Conservation (phyloP, 2,113 vertebrate species). For the Eublepharis macularius region DNA sequence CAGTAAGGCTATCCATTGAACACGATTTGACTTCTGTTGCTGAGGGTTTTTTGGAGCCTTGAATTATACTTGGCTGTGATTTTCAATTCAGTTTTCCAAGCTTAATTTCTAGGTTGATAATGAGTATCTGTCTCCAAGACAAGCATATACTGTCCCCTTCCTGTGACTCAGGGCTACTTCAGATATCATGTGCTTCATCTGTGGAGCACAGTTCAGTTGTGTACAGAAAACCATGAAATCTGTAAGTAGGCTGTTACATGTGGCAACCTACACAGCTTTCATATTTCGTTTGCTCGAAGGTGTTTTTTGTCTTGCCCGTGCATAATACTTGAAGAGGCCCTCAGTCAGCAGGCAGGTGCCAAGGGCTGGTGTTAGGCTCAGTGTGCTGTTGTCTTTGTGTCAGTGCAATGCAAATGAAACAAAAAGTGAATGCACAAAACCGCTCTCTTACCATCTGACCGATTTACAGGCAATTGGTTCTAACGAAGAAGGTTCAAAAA, state of each 20-base stretch:
- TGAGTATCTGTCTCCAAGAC: conserved; percentile 17
- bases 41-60: not conserved
- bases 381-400: conserved; percentile 69
- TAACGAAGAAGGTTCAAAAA: conserved; percentile 57
- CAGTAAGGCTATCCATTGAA: not conserved
- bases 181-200: not conserved
- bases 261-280: not conserved
- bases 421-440: conserved; percentile 27
- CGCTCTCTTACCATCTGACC: conserved; percentile 49
- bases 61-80: not conserved
- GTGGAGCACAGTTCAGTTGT: not conserved
- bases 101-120: not conserved
- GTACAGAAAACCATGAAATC: conserved; percentile 9
- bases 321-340: not conserved
- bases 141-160: conserved; percentile 12
- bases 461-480: conserved; percentile 55
- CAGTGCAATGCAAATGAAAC: conserved; percentile 60
- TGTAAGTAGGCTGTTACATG: not conserved
- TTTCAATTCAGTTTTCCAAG: not conserved
- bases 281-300: not conserved
- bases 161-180: not conserved
- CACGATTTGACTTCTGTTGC: not conserved
- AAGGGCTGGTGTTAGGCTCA: not conserved
- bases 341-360: not conserved
- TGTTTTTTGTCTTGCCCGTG: not conserved